Percentiles rank a stretch among this genome's conserved stretches.
These are phyloP conservation scores for Zaprionus vittiger DNA, from an alignment of 1,140 invertebrate species.

Conservation along the genomic window DNA sequence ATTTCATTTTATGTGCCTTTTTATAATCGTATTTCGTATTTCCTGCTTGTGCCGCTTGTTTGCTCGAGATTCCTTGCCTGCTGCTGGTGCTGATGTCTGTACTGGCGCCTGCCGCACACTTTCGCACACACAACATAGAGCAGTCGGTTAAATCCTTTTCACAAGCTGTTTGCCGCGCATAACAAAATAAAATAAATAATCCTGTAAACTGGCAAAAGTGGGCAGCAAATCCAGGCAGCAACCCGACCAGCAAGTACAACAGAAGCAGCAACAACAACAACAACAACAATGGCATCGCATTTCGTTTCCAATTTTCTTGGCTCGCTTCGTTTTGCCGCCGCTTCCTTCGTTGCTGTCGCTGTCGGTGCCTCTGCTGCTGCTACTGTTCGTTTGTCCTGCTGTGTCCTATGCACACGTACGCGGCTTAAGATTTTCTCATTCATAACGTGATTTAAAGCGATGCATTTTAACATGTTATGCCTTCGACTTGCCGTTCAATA, in stretches of 20 bases:
- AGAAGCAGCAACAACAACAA: constrained; percentile 10
- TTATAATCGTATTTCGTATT: constrained; percentile 18
- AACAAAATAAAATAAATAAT: constrained; percentile 83
- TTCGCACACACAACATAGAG: constrained; percentile 25
- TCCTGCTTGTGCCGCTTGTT: constrained; percentile 8
- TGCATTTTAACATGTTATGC: constrained; percentile 39
- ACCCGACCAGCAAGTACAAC: constrained; percentile 16
- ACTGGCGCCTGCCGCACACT: constrained; percentile 42
- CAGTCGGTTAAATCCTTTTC: constrained; percentile 75
- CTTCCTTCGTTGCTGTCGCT: background rate
- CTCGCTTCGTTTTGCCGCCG: constrained; percentile 29
- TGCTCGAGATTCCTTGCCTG: background rate
- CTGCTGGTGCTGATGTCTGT: background rate
- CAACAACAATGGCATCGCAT: constrained; percentile 50
- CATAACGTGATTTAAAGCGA: constrained; percentile 68
- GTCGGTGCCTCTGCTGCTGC: background rate
- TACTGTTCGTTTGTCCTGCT: constrained; percentile 25
- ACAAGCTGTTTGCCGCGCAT: constrained; percentile 78
- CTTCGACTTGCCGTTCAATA: constrained; percentile 70
- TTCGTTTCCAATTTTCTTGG: constrained; percentile 73
- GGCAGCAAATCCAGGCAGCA: constrained; percentile 31
- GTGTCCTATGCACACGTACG: constrained; percentile 64
- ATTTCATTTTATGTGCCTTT: constrained; percentile 60
- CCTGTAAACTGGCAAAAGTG: constrained; percentile 72
- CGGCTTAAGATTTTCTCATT: constrained; percentile 75